Conservation (phyloP, 2,797 vertebrate genomes). For the Amphiprion clarkii region DNA sequence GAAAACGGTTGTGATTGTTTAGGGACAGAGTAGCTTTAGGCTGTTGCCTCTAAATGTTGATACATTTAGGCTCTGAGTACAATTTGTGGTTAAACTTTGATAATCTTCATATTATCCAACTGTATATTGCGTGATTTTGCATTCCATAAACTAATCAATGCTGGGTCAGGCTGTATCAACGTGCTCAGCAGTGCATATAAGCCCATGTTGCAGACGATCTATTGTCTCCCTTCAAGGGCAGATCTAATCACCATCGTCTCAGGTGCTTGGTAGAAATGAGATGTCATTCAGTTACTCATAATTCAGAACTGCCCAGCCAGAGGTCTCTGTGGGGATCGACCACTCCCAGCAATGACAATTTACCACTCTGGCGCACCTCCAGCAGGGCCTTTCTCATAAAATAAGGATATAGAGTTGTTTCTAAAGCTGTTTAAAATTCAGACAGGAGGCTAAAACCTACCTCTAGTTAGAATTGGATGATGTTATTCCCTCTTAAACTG, state of each 20-base stretch:
- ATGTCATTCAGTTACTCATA: slow-evolving; percentile 45
- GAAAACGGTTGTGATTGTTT: slow-evolving; percentile 51
- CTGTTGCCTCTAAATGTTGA: background rate
- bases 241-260: slow-evolving; percentile 60
- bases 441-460: background rate
- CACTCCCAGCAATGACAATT: slow-evolving; percentile 24
- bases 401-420: slow-evolving; percentile 15
- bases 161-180: slow-evolving; percentile 15
- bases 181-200: background rate
- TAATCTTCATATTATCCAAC: background rate
- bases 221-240: slow-evolving; percentile 49
- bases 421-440: slow-evolving; percentile 48
- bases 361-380: slow-evolving; percentile 40
- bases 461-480: slow-evolving; percentile 11
- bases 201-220: background rate
- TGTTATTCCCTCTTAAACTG: background rate
- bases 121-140: slow-evolving; percentile 11
- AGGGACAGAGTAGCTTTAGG: slow-evolving; percentile 30
- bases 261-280: slow-evolving; percentile 58
- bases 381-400: slow-evolving; percentile 21
- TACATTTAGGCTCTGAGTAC: slow-evolving; percentile 16
- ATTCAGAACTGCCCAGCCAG: slow-evolving; percentile 32
- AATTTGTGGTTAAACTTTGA: background rate
- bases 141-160: slow-evolving; percentile 23
- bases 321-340: slow-evolving; percentile 28